These are phyloP conservation scores for Lanistes nyassanus DNA, from an alignment of 1,140 invertebrate genomes.

Conservation along the genomic window DNA sequence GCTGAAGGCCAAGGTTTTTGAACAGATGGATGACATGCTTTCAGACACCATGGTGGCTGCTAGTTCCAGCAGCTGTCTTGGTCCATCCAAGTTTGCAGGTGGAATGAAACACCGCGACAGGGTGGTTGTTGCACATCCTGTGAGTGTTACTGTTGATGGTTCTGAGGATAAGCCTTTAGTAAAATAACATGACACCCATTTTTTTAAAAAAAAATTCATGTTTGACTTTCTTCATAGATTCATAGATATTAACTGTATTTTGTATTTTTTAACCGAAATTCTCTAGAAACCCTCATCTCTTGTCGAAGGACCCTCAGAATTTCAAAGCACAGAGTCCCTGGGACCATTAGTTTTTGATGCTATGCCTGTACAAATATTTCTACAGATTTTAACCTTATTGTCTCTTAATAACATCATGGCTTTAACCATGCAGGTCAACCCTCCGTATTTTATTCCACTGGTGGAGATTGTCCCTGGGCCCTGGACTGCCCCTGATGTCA, in stretches of 20 bases:
- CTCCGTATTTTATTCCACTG: conserved; percentile 93
- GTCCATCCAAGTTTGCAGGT: conserved; percentile 85
- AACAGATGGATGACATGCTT: conserved; percentile 80
- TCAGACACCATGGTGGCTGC: conserved; percentile 74
- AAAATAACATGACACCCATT: no score
- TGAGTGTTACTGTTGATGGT: conserved; percentile 62
- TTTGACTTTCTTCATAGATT: no score
- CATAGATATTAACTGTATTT: no score
- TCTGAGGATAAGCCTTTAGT: background rate
- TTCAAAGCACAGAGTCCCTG: no score
- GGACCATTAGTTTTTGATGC: no score
- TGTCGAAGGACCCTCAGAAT: no score
- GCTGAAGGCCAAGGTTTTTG: conserved; percentile 84
- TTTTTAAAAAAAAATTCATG: no score
- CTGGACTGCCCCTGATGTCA: conserved; percentile 80
- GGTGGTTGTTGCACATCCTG: conserved; percentile 87
- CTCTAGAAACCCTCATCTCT: no score
- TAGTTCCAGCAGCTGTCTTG: conserved; percentile 90
- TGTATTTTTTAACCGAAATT: no score
- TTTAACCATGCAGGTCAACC: conserved; percentile 81
- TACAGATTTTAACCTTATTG: no score
- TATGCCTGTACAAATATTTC: no score
- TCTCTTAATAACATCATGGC: background rate
- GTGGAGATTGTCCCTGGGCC: conserved; percentile 94
- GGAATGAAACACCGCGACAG: conserved; percentile 81